These are phyloP conservation scores for Yponomeuta sedellus DNA, from an alignment of 2,888 invertebrate species.

Conservation along the genomic window DNA sequence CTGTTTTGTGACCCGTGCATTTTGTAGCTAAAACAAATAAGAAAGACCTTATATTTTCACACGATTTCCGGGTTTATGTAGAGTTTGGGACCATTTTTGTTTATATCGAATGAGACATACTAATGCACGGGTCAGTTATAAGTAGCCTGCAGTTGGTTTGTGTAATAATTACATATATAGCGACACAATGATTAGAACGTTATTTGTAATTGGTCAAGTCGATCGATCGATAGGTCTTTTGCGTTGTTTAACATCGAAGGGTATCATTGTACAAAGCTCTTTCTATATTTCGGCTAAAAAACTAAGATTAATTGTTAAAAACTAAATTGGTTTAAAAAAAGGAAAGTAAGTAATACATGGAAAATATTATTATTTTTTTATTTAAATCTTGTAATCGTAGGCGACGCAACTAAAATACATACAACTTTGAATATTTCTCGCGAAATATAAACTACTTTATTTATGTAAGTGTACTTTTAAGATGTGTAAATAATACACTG, in stretches of 20 bases:
- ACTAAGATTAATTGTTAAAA: conserved; percentile 16
- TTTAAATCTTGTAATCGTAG: conserved; percentile 27
- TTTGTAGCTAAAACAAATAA: not conserved
- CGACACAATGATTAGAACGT: not conserved
- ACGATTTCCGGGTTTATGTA: not conserved
- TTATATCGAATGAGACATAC: conserved; percentile 2
- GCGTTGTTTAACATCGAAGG: conserved; percentile 17
- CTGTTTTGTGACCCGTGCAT: conserved; percentile 2
- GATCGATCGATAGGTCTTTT: conserved; percentile 4
- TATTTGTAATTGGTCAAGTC: not conserved
- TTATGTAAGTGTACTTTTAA: conserved; percentile 54
- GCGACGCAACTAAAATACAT: conserved; percentile 26
- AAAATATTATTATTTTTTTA: conserved; percentile 40
- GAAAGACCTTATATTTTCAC: conserved; percentile 1
- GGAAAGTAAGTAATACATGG: conserved; percentile 21
- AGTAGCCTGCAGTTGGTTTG: not conserved
- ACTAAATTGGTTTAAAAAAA: conserved; percentile 20
- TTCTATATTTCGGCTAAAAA: conserved; percentile 23
- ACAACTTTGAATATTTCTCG: not conserved
- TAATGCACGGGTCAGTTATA: not conserved
- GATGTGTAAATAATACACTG: conserved; percentile 71
- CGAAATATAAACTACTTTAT: conserved; percentile 11
- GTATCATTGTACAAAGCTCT: conserved; percentile 28
- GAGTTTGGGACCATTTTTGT: conserved; percentile 27
- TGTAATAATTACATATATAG: conserved; percentile 3